These are phyloP conservation scores for Falco columbarius DNA, from an alignment of 2,797 vertebrate species.

Conservation along the genomic window DNA sequence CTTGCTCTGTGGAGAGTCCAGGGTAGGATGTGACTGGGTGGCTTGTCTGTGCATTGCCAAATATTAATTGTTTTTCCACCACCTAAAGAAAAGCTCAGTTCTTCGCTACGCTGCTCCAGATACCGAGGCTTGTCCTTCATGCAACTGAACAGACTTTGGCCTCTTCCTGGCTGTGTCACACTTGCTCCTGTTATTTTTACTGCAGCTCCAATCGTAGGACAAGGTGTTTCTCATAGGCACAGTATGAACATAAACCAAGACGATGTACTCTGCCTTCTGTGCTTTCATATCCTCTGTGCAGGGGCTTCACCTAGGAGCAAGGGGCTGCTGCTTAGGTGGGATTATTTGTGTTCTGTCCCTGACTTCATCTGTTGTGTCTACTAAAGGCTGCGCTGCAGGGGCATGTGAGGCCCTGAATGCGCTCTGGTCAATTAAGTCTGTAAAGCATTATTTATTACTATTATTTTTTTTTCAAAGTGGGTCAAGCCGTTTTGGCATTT, in stretches of 20 bases:
- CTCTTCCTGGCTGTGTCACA: accelerated
- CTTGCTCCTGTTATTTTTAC: background rate
- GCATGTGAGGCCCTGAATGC: background rate
- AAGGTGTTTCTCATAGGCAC: background rate
- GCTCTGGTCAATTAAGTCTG: background rate
- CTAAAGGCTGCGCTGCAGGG: background rate
- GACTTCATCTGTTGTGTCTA: background rate
- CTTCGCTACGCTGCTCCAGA: accelerated
- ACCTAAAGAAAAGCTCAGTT: background rate
- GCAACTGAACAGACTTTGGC: background rate
- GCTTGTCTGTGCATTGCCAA: accelerated
- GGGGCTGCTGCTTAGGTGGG: conserved; percentile 35
- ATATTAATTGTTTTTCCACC: background rate
- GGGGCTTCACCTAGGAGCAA: background rate
- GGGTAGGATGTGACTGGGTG: background rate
- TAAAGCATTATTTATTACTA: conserved; percentile 61
- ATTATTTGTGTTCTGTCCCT: conserved; percentile 19
- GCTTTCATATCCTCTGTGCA: accelerated
- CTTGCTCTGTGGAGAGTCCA: background rate
- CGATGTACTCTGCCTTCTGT: background rate
- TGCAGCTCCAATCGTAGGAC: accelerated
- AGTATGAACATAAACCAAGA: background rate
- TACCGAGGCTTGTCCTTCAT: background rate
- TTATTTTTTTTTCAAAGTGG: conserved; percentile 76
- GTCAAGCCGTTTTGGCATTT: conserved; percentile 80